Percentiles rank a stretch among this genome's conserved stretches.
Conservation (phyloP, 2,888 invertebrate species). For the Eurytoma adleriae region DNA sequence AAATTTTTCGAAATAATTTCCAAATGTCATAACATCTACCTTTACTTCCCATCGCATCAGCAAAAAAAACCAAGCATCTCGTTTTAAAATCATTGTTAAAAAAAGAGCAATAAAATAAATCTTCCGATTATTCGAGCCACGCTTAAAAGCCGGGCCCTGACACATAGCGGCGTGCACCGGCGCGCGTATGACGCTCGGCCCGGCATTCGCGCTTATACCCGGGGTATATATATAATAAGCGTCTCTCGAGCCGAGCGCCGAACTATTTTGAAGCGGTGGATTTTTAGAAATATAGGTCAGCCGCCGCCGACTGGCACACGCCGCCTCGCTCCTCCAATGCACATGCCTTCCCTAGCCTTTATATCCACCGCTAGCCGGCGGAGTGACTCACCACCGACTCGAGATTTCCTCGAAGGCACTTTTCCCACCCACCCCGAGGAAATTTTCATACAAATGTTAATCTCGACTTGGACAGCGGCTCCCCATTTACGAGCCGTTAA, state of each 20-base stretch:
- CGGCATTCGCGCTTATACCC: not conserved
- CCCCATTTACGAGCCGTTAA: not conserved
- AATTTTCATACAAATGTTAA: not conserved
- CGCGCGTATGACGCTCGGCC: too few species aligned
- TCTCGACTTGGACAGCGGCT: not conserved
- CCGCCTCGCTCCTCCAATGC: constrained; percentile 11
- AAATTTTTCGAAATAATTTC: too few species aligned
- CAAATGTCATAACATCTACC: too few species aligned
- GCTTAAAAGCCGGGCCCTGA: too few species aligned
- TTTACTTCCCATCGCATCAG: too few species aligned
- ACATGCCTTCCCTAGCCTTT: constrained; percentile 18
- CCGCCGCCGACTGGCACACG: constrained; percentile 14
- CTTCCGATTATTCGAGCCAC: too few species aligned
- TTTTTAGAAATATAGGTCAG: constrained; percentile 74
- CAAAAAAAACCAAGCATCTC: too few species aligned
- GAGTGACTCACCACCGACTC: not conserved
- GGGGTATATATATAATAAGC: constrained; percentile 33
- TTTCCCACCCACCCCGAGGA: not conserved
- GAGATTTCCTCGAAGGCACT: not conserved
- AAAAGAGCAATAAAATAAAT: too few species aligned
- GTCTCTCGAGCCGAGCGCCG: constrained; percentile 41
- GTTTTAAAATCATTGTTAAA: too few species aligned
- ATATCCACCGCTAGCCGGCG: not conserved
- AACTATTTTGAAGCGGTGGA: constrained; percentile 70
- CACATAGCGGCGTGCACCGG: too few species aligned